phyloP scores from a whole-genome alignment of 1,140 invertebrate species.

The Halesus radiatus region DNA sequence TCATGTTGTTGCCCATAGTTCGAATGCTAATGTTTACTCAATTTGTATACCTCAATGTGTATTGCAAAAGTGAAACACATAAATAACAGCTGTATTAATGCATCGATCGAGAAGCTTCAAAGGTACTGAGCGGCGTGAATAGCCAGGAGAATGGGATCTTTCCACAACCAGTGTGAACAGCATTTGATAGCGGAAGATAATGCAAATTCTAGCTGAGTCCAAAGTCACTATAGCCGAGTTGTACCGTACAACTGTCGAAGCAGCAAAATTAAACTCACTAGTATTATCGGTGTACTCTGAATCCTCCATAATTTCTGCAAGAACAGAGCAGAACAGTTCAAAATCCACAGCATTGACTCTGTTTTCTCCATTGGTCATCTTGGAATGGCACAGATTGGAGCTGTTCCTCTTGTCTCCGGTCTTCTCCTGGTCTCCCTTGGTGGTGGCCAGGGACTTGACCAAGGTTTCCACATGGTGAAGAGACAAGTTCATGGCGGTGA shows the following conservation, averaged over 20 bases:
- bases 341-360: conserved; percentile 62
- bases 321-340: conserved; percentile 72
- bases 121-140: too few relatives aligned
- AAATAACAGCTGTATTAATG: too few relatives aligned
- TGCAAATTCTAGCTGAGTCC: too few relatives aligned
- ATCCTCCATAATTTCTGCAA: conserved; percentile 71
- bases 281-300: conserved; percentile 40
- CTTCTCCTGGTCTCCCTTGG: conserved; percentile 61
- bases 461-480: conserved; percentile 33
- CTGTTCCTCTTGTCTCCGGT: conserved; percentile 60
- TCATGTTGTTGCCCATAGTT: too few relatives aligned
- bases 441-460: conserved; percentile 55
- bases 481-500: conserved; percentile 40
- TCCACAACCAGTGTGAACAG: too few relatives aligned
- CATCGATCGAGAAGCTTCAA: too few relatives aligned
- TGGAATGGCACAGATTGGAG: conserved; percentile 38
- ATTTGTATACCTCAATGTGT: too few relatives aligned
- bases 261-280: conserved; percentile 42
- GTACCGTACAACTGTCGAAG: too few relatives aligned
- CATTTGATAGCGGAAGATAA: background rate
- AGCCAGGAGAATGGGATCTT: too few relatives aligned
- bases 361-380: background rate
- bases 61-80: too few relatives aligned
- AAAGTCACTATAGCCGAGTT: too few relatives aligned
- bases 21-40: too few relatives aligned